These are phyloP conservation scores for Paracyclopina nana DNA, from an alignment of 1,140 invertebrate species.

Conservation along the genomic window DNA sequence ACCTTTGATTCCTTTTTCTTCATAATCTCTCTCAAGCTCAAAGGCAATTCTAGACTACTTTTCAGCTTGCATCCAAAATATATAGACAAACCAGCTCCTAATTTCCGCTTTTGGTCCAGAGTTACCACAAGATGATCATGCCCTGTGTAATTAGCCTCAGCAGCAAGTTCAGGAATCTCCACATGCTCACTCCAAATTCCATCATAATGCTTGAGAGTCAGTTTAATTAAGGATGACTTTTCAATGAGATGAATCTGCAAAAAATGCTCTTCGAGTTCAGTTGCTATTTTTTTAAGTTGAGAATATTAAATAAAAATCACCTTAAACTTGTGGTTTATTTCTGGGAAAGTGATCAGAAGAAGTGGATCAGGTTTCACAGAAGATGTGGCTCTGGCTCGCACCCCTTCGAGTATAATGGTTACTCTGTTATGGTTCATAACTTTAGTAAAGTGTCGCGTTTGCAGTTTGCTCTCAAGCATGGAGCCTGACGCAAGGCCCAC, in stretches of 20 bases:
- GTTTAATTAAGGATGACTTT: slow-evolving; percentile 2
- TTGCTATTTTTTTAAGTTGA: neutral
- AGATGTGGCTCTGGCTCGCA: neutral
- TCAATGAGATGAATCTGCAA: slow-evolving; percentile 11
- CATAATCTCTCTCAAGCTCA: neutral
- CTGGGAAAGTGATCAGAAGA: slow-evolving; percentile 9
- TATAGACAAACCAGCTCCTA: neutral
- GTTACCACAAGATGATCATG: neutral
- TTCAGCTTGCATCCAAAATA: neutral
- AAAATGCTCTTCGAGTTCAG: too few relatives aligned
- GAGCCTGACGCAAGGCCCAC: too few relatives aligned
- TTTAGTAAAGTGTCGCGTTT: neutral
- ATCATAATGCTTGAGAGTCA: slow-evolving; percentile 2
- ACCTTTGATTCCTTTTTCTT: neutral
- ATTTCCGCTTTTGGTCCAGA: neutral
- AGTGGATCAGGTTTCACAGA: slow-evolving; percentile 7
- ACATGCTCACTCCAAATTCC: neutral
- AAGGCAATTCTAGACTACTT: neutral
- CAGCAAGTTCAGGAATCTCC: neutral
- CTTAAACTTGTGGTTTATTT: slow-evolving; percentile 7
- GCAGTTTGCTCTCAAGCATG: neutral
- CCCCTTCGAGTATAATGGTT: slow-evolving; percentile 1
- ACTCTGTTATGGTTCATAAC: slow-evolving; percentile 2
- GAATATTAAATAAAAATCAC: too few relatives aligned
- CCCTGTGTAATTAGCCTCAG: neutral